A percentile compares a stretch with the other conserved stretches of the same genome.
phyloP scores from a whole-genome alignment of 2,113 vertebrate genomes.

The Spermophilus dauricus region DNA sequence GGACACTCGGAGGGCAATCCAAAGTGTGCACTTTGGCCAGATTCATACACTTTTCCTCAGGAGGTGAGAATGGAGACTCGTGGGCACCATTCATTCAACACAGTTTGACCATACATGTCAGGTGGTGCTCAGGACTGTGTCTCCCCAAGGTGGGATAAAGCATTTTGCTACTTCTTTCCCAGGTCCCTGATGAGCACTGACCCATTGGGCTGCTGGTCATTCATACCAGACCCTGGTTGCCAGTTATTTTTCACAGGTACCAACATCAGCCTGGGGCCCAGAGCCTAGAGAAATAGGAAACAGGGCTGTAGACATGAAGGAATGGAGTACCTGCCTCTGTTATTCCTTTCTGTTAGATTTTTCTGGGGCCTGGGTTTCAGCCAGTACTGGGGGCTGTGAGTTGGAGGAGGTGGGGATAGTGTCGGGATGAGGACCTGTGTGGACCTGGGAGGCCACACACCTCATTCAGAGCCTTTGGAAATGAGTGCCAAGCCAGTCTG shows the following conservation, averaged over 20 bases:
- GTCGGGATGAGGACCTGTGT: accelerated
- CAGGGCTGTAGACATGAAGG: accelerated
- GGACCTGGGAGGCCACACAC: not conserved
- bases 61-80: not conserved
- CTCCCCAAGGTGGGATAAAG: not conserved
- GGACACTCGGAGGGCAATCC: not conserved
- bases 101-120: accelerated
- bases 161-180: too few relatives aligned
- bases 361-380: not conserved
- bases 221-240: not conserved
- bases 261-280: not conserved
- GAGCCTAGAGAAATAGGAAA: not conserved
- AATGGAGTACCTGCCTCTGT: too few relatives aligned
- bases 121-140: not conserved
- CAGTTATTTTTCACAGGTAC: not conserved
- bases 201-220: too few relatives aligned
- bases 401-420: not conserved
- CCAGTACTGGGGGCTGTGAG: not conserved
- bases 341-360: not conserved
- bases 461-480: not conserved
- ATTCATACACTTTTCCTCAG: not conserved
- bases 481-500: too few relatives aligned
- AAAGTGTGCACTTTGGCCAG: not conserved
- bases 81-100: not conserved
- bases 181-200: too few relatives aligned